These are phyloP conservation scores for Craterocephalus amniculus DNA, from an alignment of 2,797 vertebrate genomes.

Conservation along the genomic window DNA sequence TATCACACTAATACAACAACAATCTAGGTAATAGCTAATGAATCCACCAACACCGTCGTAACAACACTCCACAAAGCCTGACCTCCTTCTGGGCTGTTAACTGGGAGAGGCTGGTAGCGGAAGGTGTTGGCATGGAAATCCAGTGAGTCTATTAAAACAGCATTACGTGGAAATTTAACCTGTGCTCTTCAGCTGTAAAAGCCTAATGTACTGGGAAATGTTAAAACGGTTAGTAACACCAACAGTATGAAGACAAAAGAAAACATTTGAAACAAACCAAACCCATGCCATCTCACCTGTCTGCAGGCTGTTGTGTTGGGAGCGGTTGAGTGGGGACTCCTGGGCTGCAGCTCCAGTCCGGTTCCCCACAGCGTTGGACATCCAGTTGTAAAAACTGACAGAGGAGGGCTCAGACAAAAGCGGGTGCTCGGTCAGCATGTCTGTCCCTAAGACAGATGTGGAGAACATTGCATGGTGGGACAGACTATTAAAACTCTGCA, in stretches of 20 bases:
- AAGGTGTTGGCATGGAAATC: conserved; percentile 56
- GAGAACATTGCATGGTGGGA: neutral
- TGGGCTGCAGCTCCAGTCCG: conserved; percentile 86
- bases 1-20: conserved; percentile 2
- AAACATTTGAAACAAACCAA: neutral
- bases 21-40: conserved; percentile 15
- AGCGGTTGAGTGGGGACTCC: conserved; percentile 89
- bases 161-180: conserved; percentile 11
- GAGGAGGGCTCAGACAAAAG: conserved; percentile 94
- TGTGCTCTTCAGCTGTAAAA: conserved; percentile 7
- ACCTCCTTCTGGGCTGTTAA: conserved; percentile 66
- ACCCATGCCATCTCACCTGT: conserved; percentile 82
- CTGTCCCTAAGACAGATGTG: conserved; percentile 79
- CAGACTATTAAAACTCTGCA: too few species aligned
- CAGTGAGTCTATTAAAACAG: conserved; percentile 56
- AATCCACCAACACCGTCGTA: conserved; percentile 36
- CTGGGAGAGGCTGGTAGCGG: conserved; percentile 57
- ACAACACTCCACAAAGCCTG: conserved; percentile 62
- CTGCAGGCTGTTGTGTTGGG: conserved; percentile 93
- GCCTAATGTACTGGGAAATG: neutral
- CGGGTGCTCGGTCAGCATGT: conserved; percentile 95
- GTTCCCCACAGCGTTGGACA: conserved; percentile 97
- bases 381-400: conserved; percentile 99
- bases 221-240: neutral
- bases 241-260: neutral